Evolutionary conservation across 2,888 invertebrate species (phyloP), one percentile per base, ranked within the genome.

Genomic region (Dendrolimus houi): DNA sequence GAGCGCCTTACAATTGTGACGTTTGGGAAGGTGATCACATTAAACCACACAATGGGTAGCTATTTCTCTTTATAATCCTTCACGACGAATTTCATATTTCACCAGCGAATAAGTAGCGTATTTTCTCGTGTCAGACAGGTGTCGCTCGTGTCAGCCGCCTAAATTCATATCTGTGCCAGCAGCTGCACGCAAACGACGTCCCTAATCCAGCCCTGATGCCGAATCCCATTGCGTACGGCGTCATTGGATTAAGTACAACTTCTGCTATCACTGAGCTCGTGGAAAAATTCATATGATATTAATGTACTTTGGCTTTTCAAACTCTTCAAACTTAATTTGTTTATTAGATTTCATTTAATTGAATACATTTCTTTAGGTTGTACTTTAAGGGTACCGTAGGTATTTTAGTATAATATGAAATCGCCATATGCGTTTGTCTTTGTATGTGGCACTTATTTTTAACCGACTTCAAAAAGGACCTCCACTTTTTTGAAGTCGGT

Each of bases 61-160:
- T 47, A 47, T 47, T 73, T 71, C 67, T 68, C 71, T 70, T 69
- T 74, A 77, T 82, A 82, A 84, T 83, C 82, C 77, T 64, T 62
- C 68, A 70, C 71, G 78, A 83, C 79, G 79, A 83, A 79, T 81
- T 81, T 81, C 84, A 87, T 87, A 87, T 87, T 85, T 86, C 83
- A 85, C 82, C 76, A 74, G 71, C 77, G 75, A 80, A 85, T 85
- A 85, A 85, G 85, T 81, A 83, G 80, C 80, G 81, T 82, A 82
- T 84, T 85, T 83, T 83, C 81, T 83, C 77, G 73, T 75, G 78
- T 78, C 76, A 83, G 87, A 86, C 87, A 87, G 87, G 83, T 87
- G 87, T 86, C 87, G 81, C 83, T 81, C 71, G 73, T 75, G 79
- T 78, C 81, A 78, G 72, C 77, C 74, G 73, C 72, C 79, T 81